These are phyloP conservation scores for Hipposideros armiger DNA, from an alignment of 2,113 vertebrate species.

Conservation along the genomic window DNA sequence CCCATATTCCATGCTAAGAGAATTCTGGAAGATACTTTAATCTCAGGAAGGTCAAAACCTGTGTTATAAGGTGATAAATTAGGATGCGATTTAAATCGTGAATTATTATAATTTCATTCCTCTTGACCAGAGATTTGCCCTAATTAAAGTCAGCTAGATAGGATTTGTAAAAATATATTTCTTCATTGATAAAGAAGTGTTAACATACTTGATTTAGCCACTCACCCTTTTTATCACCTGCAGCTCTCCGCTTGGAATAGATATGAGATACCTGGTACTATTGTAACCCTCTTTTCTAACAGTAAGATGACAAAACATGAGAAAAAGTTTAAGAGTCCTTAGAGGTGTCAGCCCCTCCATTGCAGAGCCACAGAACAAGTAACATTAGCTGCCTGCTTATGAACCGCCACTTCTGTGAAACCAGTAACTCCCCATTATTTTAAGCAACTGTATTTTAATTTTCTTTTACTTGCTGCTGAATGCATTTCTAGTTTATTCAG, in stretches of 20 bases:
- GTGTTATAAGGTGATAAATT: not conserved
- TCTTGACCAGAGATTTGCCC: not conserved
- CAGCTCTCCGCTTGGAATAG: not conserved
- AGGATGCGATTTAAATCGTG: not conserved
- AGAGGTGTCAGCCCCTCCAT: not conserved
- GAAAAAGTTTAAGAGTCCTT: not conserved
- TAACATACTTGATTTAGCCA: not conserved
- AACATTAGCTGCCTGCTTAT: not conserved
- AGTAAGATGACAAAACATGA: not conserved
- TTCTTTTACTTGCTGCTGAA: not conserved
- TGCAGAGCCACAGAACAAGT: not conserved
- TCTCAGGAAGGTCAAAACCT: not conserved
- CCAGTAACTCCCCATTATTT: not conserved
- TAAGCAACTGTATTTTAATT: not conserved
- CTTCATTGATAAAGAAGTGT: not conserved
- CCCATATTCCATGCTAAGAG: not conserved
- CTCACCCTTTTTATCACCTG: not conserved
- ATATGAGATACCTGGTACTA: not conserved
- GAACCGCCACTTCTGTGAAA: not conserved
- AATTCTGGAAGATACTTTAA: not conserved
- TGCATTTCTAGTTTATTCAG: not conserved
- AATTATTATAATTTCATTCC: not conserved
- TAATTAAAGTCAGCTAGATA: not conserved
- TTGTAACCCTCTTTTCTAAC: not conserved
- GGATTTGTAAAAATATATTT: not conserved